Evolutionary conservation across 2,888 invertebrate species (phyloP), one percentile per base, ranked within the genome.

Genomic region (Acanthosoma haemorrhoidale): DNA sequence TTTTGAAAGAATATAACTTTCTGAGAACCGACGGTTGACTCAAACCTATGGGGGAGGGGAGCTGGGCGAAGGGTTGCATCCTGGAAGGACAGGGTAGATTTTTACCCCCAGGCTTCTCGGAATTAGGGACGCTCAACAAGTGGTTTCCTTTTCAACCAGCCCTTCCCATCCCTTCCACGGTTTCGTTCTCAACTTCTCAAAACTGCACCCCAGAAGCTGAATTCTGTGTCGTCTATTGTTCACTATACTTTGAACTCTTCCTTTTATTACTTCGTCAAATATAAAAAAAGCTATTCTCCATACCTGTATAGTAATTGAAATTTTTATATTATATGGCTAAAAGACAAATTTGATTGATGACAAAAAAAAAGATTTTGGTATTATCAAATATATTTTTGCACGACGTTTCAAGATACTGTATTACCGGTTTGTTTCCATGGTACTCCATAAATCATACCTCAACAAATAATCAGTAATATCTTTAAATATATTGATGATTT

Each of bases 71-170:
- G 9, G 32, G 32, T 32, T 11, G 43, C 18, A 21, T 43, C 43
- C 43, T 43, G 51, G 51, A 25, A 25, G n/a, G 25, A 6, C n/a
- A n/a, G 6, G 51, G n/a, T 13, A 25, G 51, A n/a, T 51, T 51
- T 43, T 43, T 43, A 18, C 21, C 43, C 25, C 43, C 43, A 11
- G 13, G 51, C 5, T 51, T 51, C 51, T 51, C n/a, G n/a, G 51
- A 51, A 51, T 51, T 51, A 51, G 25, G 51, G 51, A n/a, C 51
- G 51, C 51, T 51, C 51, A 51, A 51, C 51, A 51, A 51, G 51
- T 51, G 51, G 51, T 51, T 51, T 29, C 25, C 29, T 51, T 51
- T 51, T 51, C 51, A 25, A 51, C 25, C 51, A n/a, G n/a, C n/a
- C n/a, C n/a, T n/a, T n/a, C 21, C 29, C 51, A 25, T 51, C 25